Evolutionary conservation across 2,113 vertebrate genomes (phyloP), one percentile per base, ranked within the genome.

Genomic region (Forbesichthys papilliferus): DNA sequence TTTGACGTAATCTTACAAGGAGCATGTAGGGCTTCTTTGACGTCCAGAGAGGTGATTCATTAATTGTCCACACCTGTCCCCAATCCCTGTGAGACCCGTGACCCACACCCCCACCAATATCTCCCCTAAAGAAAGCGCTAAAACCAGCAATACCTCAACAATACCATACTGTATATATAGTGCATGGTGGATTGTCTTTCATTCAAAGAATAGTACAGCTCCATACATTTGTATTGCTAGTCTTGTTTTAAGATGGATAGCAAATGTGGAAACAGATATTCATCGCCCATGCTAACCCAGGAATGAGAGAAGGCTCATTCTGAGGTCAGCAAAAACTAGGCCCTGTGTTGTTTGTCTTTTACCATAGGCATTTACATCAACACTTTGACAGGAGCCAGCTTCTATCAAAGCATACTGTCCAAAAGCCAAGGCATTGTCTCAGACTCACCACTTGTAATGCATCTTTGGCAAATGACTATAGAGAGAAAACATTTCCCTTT

Each of bases 391-490:
- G 5, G 77, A 85, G 86, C 78, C 83, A 74, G 66, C 68, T 61
- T 81, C 78, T 87, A 80, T 84, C 87, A 87, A 74, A 78, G 27
- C 27, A 33, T 57, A 61, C 73, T 81, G 82, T 83, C 83, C 74
- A 61, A 80, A 71, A 71, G 75, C 74, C 84, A 81, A 52, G 5
- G 69, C 79, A 86, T 90, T 91, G 88, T 88, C 87, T 86, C 54
- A 59, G 70, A 60, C 69, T 60, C 72, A 66, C 82, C 75, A 74
- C 71, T 73, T 71, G 36, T 6, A 8, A 74, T 71, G 75, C 66
- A 66, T 86, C 55, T 75, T 80, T 75, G 84, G 90, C 82, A 89
- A 87, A 88, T 82, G 66, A 86, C 11, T 85, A 78, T 77, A 80
- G 73, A 79, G 57, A 82, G 58, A 78, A 78, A 73, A 77, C 74